Base-by-base conservation (phyloP, 2,888 invertebrate genomes). In the Ochlodes sylvanus region DNA sequence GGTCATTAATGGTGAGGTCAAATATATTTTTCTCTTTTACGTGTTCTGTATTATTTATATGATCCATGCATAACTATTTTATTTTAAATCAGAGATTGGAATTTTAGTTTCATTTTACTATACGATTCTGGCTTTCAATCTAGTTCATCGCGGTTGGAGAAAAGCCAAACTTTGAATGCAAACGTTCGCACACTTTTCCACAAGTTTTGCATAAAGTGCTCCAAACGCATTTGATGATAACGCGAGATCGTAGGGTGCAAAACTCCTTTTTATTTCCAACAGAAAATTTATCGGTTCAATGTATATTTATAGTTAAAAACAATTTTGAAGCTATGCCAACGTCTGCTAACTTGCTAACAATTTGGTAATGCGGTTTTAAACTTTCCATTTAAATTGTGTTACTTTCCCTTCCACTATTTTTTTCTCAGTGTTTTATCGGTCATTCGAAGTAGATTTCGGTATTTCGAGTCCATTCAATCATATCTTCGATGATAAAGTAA, bases 171-270 rank as follows among this genome's bases (percentile, higher is more conserved):
- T 63, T 69, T 74, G 74, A 75, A 76, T 75, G 82, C 88, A 89
- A 86, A 87, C 87, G 86, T 27, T 57, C 64, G 52, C 42, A 58
- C 65, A 58, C 66, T 66, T 81, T 86, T 76, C 76, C 77, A 75
- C 74, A 81, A 84, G 79, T 82, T 87, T 82, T 84, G 80, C 84
- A 86, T 85, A 80, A 83, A 89, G 82, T 81, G 79, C 80, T 81
- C 79, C 71, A 75, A 82, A 85, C 78, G 81, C 83, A 83, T 88
- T 83, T 85, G 84, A 88, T 83, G 79, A 79, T 84, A 85, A 78
- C 77, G 75, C 77, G 75, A 73, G 76, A 77, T 80, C 78, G 79
- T 75, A 72, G 64, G 73, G 75, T 77, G 75, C 76, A 70, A 73
- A 75, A 71, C 69, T 77, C 77, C 75, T 79, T 82, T 82, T 83